phyloP scores from a whole-genome alignment of 2,113 vertebrate genomes.

The Chamaetylas fuelleborni region DNA sequence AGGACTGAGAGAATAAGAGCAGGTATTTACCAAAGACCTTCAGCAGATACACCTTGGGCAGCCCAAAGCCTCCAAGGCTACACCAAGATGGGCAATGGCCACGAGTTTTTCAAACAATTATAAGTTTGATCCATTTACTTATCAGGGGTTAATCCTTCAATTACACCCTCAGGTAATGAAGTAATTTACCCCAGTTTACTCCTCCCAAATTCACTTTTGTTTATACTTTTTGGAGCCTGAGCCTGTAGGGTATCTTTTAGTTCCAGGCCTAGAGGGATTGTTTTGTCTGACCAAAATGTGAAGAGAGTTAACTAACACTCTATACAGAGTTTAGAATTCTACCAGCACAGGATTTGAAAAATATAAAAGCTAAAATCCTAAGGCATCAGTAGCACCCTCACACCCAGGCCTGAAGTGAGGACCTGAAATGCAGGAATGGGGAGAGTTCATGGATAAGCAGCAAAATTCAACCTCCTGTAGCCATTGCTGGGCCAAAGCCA shows the following conservation, averaged over 20 bases:
- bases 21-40: neutral
- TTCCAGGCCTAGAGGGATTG: neutral
- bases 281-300: neutral
- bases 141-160: neutral
- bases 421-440: neutral
- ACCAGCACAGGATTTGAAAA: neutral
- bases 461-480: neutral
- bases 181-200: neutral
- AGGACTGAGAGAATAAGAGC: too few relatives aligned
- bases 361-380: neutral
- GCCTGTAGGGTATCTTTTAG: neutral
- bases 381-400: neutral
- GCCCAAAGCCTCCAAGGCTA: neutral
- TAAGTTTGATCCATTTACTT: neutral
- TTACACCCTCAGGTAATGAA: neutral
- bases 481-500: neutral
- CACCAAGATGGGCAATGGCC: neutral
- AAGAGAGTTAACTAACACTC: neutral
- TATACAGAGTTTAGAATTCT: neutral
- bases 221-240: neutral
- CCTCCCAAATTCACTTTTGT: neutral
- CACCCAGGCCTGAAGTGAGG: neutral
- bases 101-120: neutral
- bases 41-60: neutral
- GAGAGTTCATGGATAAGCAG: neutral